Evolutionary conservation across 2,113 vertebrate genomes (phyloP).

Genomic region (Colius striatus): DNA sequence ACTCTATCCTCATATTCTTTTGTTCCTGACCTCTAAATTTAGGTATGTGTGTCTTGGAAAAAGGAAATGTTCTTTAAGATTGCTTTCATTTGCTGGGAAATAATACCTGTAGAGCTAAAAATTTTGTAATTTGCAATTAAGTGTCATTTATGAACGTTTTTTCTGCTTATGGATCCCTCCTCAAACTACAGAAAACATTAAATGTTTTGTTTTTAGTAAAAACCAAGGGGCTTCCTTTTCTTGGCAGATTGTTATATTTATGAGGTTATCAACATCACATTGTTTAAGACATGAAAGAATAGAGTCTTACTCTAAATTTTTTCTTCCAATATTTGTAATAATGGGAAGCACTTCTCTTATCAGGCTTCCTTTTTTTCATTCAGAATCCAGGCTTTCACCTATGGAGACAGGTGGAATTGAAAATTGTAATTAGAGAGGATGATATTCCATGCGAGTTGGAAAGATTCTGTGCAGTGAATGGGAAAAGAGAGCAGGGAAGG

Average conservation of each 20-base stretch:
- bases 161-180: not conserved
- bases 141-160: not conserved
- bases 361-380: not conserved
- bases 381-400: not conserved
- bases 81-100: not conserved
- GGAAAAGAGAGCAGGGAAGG: not conserved
- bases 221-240: not conserved
- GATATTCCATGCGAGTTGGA: not conserved
- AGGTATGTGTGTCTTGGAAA: not conserved
- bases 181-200: not conserved
- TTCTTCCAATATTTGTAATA: not conserved
- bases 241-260: not conserved
- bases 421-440: not conserved
- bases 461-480: not conserved
- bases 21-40: not conserved
- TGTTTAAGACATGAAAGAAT: not conserved
- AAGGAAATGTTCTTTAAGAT: not conserved
- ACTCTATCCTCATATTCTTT: not conserved
- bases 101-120: not conserved
- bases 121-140: not conserved
- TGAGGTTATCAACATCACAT: not conserved
- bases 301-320: not conserved
- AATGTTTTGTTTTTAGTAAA: not conserved
- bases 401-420: not conserved
- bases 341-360: not conserved